Percentiles rank a stretch among this genome's conserved stretches.
Conservation (phyloP, 2,888 invertebrate genomes). For the Orgyia antiqua region DNA sequence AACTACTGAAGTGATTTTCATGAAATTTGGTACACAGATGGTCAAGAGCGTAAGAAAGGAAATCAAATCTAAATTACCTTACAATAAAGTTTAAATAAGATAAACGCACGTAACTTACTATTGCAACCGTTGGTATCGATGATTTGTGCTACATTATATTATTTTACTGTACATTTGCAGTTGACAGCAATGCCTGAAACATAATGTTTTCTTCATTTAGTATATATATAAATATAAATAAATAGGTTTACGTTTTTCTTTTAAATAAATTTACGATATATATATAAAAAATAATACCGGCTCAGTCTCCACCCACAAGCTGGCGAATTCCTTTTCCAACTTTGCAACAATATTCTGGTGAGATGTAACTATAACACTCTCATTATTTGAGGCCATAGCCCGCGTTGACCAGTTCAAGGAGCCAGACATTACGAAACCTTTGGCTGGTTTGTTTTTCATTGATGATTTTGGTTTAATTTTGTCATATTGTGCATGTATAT, state of each 20-base stretch:
- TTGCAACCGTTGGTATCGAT: no score
- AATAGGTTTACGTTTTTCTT: no score
- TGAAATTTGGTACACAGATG: no score
- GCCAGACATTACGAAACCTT: slow-evolving; percentile 81
- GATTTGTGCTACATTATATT: background rate
- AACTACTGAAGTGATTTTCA: no score
- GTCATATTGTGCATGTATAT: slow-evolving; percentile 49
- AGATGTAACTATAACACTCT: slow-evolving; percentile 83
- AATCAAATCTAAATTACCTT: no score
- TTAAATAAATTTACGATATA: background rate
- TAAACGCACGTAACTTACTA: no score
- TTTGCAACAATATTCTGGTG: slow-evolving; percentile 70
- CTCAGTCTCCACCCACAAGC: slow-evolving; percentile 78
- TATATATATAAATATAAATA: background rate
- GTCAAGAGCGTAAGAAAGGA: no score
- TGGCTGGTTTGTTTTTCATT: slow-evolving; percentile 39
- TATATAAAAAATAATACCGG: slow-evolving; percentile 39
- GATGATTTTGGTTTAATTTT: slow-evolving; percentile 32
- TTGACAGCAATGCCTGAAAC: slow-evolving; percentile 42
- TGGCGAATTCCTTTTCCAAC: slow-evolving; percentile 80
- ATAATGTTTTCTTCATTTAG: no score
- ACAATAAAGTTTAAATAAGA: no score
- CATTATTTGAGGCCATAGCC: slow-evolving; percentile 84
- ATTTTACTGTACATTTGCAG: background rate
- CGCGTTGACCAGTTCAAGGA: slow-evolving; percentile 88